Conservation (phyloP, 2,113 vertebrate species). For the Axis porcinus region DNA sequence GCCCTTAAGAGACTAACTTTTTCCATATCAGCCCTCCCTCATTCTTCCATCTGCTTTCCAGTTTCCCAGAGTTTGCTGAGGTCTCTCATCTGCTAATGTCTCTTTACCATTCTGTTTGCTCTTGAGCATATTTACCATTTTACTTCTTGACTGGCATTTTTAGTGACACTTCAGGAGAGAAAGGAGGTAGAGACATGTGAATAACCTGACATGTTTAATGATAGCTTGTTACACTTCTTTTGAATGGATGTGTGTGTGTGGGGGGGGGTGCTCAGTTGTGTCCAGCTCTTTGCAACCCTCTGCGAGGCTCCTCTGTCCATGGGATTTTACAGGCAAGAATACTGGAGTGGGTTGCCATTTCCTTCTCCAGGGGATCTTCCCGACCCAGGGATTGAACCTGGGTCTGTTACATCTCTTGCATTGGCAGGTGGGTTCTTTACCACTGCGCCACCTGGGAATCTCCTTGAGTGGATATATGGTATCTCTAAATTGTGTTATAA, state of each 20-base stretch:
- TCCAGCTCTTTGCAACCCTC: background rate
- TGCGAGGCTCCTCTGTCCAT: background rate
- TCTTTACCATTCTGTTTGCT: background rate
- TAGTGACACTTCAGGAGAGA: background rate
- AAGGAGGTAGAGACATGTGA: background rate
- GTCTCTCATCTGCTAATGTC: background rate
- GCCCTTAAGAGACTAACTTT: background rate
- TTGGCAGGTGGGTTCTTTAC: background rate
- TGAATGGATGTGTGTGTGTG: background rate
- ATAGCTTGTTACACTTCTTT: background rate
- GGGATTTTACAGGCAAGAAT: background rate
- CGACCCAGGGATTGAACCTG: background rate
- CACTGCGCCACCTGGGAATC: background rate
- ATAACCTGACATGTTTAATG: background rate
- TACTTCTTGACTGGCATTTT: background rate
- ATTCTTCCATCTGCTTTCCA: background rate
- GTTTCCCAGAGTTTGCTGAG: background rate
- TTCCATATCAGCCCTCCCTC: background rate
- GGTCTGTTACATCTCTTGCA: background rate
- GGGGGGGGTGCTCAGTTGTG: background rate
- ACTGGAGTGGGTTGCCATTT: background rate
- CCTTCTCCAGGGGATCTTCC: background rate
- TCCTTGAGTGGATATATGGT: background rate
- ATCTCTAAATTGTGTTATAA: background rate
- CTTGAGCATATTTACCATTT: background rate